Evolutionary conservation across 1,140 invertebrate genomes (phyloP).

Genomic region (Lethrus apterus): DNA sequence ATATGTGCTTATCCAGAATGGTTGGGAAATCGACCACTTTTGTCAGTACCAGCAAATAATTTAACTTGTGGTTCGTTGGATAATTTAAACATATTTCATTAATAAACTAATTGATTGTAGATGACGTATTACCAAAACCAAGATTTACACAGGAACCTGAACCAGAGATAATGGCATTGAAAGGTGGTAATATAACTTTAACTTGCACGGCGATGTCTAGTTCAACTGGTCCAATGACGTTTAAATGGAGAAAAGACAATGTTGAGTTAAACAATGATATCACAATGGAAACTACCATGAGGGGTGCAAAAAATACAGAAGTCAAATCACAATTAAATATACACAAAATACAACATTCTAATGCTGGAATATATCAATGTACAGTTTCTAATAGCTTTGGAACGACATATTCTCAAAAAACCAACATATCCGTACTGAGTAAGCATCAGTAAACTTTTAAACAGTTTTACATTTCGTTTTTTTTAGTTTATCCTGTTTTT

Average conservation of each 20-base stretch:
- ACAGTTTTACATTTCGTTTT: not conserved
- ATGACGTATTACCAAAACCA: constrained; percentile 75
- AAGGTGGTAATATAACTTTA: constrained; percentile 74
- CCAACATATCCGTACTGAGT: constrained; percentile 78
- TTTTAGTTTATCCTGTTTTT: constrained; percentile 78
- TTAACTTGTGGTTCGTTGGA: constrained; percentile 59
- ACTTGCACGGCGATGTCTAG: constrained; percentile 67
- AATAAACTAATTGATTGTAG: constrained; percentile 34
- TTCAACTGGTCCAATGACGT: constrained; percentile 56
- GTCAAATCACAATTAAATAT: constrained; percentile 65
- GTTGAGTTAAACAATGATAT: constrained; percentile 51
- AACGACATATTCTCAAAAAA: constrained; percentile 79
- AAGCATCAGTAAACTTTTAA: constrained; percentile 34
- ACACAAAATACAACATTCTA: constrained; percentile 60
- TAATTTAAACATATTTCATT: not conserved
- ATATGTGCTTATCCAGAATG: constrained; percentile 72
- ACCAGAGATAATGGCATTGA: constrained; percentile 72
- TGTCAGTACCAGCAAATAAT: constrained; percentile 57
- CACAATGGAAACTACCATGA: constrained; percentile 23
- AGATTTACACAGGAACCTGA: constrained; percentile 73
- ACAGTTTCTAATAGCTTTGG: constrained; percentile 85
- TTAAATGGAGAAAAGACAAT: constrained; percentile 88
- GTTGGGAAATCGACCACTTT: constrained; percentile 58
- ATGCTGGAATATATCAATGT: constrained; percentile 89
- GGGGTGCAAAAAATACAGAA: constrained; percentile 46